Conservation (phyloP, 2,113 vertebrate genomes). For the pig (Sus scrofa) region DNA sequence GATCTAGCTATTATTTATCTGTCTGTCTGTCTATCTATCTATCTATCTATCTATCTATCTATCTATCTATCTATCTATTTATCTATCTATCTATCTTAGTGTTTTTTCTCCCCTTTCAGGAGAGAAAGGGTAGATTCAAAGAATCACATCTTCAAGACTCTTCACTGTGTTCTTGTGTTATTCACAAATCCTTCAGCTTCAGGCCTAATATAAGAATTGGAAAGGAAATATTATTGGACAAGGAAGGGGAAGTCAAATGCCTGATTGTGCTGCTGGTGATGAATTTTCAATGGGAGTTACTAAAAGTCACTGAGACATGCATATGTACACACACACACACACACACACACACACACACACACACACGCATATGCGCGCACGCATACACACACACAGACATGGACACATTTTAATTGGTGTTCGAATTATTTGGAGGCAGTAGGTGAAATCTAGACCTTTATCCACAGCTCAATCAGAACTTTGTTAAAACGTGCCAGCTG, state of each 20-base stretch:
- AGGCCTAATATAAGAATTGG: not conserved
- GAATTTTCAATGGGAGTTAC: conserved; percentile 53
- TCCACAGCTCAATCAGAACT: not conserved
- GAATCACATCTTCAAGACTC: not conserved
- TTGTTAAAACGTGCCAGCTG: not conserved
- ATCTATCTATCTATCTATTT: no score
- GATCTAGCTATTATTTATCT: no score
- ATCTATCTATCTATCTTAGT: not conserved
- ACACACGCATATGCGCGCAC: rapidly evolving
- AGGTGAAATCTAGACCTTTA: not conserved
- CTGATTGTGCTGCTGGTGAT: not conserved
- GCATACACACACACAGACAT: not conserved
- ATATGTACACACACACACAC: rapidly evolving
- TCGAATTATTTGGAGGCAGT: conserved; percentile 1
- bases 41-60: no score
- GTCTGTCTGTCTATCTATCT: no score
- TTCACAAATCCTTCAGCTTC: not conserved
- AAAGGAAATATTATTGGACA: not conserved
- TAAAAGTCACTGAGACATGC: not conserved
- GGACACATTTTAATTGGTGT: not conserved
- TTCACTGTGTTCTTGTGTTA: not conserved
- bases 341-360: not conserved
- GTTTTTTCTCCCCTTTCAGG: not conserved
- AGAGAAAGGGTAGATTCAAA: not conserved
- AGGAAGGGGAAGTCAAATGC: not conserved